Conservation (phyloP, 2,113 vertebrate species). For the Anas platyrhynchos region DNA sequence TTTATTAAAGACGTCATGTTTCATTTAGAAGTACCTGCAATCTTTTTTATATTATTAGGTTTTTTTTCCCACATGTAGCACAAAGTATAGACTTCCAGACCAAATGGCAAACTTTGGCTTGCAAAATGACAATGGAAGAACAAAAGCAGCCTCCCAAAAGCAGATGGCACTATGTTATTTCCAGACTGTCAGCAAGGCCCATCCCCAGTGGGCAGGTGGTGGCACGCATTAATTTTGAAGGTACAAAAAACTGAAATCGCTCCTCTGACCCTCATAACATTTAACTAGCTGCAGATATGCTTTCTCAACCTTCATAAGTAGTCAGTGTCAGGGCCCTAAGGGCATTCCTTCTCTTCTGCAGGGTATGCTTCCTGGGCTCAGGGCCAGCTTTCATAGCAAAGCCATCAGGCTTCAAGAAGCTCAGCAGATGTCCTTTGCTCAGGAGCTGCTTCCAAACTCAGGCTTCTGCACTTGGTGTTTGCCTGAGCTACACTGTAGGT, state of each 20-base stretch:
- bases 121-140: accelerated
- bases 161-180: neutral
- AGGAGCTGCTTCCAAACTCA: neutral
- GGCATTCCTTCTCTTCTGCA: neutral
- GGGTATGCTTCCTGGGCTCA: neutral
- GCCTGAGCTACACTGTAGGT: neutral
- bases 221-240: accelerated
- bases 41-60: neutral
- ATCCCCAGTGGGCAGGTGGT: accelerated
- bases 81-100: neutral
- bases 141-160: neutral
- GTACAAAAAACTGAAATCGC: neutral
- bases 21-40: neutral
- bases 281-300: neutral
- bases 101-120: neutral
- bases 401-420: neutral
- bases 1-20: neutral
- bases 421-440: neutral
- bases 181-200: neutral
- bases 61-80: neutral
- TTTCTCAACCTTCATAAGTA: neutral
- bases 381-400: neutral
- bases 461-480: neutral
- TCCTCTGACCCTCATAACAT: neutral
- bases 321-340: neutral